Evolutionary conservation across 2,113 vertebrate genomes (phyloP).

Genomic region (Odontesthes bonariensis): DNA sequence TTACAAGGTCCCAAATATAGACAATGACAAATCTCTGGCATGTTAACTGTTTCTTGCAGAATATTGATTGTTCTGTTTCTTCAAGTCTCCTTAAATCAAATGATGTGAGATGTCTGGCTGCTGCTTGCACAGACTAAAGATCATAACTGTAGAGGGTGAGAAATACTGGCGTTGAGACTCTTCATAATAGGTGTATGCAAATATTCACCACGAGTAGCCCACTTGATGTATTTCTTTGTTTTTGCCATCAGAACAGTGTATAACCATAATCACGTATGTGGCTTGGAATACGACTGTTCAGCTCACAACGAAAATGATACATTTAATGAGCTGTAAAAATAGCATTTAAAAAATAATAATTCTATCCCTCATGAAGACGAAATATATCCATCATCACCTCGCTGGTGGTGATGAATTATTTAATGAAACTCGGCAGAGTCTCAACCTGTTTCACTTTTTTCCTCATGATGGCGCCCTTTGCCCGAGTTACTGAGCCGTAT

Average conservation of each 20-base stretch:
- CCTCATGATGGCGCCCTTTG: slow-evolving; percentile 74
- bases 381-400: not conserved
- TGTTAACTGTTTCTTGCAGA: not conserved
- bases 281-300: too few relatives aligned
- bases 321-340: too few relatives aligned
- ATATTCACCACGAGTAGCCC: too few relatives aligned
- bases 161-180: not conserved
- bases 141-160: not conserved
- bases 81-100: not conserved
- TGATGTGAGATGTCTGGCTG: not conserved
- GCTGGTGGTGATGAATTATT: not conserved
- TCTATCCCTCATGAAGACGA: too few relatives aligned
- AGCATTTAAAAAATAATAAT: too few relatives aligned
- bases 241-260: too few relatives aligned
- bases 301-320: too few relatives aligned
- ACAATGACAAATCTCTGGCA: not conserved
- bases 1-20: not conserved
- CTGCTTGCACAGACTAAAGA: not conserved
- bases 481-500: slow-evolving; percentile 17
- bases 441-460: not conserved
- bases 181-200: too few relatives aligned
- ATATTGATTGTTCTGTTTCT: not conserved
- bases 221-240: too few relatives aligned
- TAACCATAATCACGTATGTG: too few relatives aligned
- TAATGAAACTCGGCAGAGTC: not conserved